phyloP scores from a whole-genome alignment of 2,888 invertebrate species.

The Diaperis boleti region DNA sequence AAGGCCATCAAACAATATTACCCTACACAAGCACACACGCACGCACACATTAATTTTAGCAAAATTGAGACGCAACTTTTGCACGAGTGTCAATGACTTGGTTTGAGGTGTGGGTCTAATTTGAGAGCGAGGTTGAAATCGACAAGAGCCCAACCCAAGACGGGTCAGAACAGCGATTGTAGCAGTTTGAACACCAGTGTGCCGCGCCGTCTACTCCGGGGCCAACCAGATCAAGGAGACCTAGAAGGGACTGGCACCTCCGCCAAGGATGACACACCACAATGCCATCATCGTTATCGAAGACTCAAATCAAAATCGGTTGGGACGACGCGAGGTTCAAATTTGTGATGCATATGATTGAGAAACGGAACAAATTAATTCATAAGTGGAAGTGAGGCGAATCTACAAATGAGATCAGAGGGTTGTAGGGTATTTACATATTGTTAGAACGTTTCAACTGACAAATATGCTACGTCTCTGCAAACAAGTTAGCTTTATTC shows the following conservation, averaged over 20 bases:
- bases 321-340: too few species aligned
- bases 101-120: constrained; percentile 46
- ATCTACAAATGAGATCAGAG: too few species aligned
- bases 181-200: neutral
- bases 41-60: neutral
- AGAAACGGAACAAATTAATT: too few species aligned
- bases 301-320: neutral
- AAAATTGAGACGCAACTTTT: constrained; percentile 34
- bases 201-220: constrained; percentile 41
- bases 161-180: constrained; percentile 36
- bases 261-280: constrained; percentile 45
- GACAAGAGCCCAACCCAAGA: constrained; percentile 39
- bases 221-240: constrained; percentile 48
- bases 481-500: too few species aligned
- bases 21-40: constrained; percentile 16
- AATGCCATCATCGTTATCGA: constrained; percentile 14
- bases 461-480: too few species aligned
- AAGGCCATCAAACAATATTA: constrained; percentile 23
- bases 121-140: constrained; percentile 47
- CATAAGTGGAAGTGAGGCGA: too few species aligned
- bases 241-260: constrained; percentile 47
- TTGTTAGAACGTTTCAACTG: too few species aligned
- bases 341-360: too few species aligned
- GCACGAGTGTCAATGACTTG: constrained; percentile 47
- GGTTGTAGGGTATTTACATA: too few species aligned